Conservation (phyloP, 2,888 invertebrate genomes). For the Nudaria mundana region DNA sequence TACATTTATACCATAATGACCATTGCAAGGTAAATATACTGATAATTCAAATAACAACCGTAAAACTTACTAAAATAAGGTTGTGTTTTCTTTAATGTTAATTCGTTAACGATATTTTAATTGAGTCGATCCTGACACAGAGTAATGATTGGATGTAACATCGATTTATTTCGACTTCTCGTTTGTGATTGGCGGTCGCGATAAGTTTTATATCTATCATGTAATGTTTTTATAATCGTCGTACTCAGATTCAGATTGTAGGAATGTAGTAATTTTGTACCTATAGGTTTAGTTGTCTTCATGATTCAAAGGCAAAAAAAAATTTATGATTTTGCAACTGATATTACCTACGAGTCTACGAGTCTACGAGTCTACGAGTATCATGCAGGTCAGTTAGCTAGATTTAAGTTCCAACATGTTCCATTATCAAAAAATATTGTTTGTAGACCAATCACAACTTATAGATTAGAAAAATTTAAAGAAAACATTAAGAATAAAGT, state of each 20-base stretch:
- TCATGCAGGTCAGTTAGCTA: too few relatives aligned
- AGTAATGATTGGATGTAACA: constrained; percentile 81
- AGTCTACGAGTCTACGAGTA: too few relatives aligned
- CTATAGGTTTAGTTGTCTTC: too few relatives aligned
- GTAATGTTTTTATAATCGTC: constrained; percentile 75
- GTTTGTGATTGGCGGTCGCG: constrained; percentile 78
- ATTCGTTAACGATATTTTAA: constrained; percentile 80
- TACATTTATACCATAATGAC: constrained; percentile 78
- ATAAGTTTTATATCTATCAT: constrained; percentile 76
- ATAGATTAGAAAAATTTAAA: too few relatives aligned
- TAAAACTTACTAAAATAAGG: constrained; percentile 44
- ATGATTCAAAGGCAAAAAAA: too few relatives aligned
- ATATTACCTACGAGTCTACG: too few relatives aligned
- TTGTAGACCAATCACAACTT: too few relatives aligned
- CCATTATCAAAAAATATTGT: too few relatives aligned
- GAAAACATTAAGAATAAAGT: too few relatives aligned
- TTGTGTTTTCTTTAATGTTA: constrained; percentile 51
- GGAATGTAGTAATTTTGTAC: constrained; percentile 40
- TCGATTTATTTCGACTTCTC: constrained; percentile 80
- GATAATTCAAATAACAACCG: constrained; percentile 44
- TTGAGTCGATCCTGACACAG: constrained; percentile 79
- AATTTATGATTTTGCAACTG: too few relatives aligned
- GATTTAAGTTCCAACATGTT: too few relatives aligned
- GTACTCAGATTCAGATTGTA: constrained; percentile 51
- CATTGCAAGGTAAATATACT: constrained; percentile 61